Conservation (phyloP, 2,797 vertebrate species). For the Oceanodroma leucorhoa region DNA sequence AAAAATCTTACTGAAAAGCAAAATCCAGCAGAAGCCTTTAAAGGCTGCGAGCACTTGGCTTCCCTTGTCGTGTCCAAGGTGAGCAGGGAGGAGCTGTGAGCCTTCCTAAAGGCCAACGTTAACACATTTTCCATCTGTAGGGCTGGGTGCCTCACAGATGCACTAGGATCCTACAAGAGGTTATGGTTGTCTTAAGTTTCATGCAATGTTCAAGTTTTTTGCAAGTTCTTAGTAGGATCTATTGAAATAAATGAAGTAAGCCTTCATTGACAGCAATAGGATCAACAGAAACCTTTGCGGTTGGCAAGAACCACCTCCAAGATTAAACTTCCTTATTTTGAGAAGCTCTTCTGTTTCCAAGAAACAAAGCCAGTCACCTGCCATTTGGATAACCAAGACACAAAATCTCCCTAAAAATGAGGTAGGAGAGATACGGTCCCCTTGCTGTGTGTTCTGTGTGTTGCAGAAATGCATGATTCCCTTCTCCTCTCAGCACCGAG, state of each 20-base stretch:
- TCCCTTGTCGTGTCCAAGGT: rapidly evolving
- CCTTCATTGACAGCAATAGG: not conserved
- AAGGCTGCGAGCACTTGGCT: not conserved
- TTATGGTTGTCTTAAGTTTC: not conserved
- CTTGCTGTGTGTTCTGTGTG: not conserved
- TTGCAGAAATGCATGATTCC: rapidly evolving
- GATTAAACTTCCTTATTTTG: not conserved
- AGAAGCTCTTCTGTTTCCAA: not conserved
- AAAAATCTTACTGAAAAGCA: not conserved
- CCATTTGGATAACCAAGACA: not conserved
- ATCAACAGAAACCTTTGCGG: not conserved
- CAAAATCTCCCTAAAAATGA: not conserved
- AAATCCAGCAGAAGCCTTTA: not conserved
- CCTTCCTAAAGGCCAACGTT: rapidly evolving
- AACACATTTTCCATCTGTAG: rapidly evolving
- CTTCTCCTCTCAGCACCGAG: not conserved
- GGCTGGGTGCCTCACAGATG: not conserved
- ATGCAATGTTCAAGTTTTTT: not conserved
- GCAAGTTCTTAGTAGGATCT: not conserved
- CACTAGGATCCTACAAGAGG: not conserved
- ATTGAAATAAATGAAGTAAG: not conserved
- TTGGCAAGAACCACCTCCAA: not conserved
- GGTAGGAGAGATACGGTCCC: not conserved
- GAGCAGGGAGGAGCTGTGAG: not conserved
- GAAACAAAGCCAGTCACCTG: not conserved